Base-by-base conservation (phyloP, 2,797 vertebrate species). In the Megaceryle alcyon region DNA sequence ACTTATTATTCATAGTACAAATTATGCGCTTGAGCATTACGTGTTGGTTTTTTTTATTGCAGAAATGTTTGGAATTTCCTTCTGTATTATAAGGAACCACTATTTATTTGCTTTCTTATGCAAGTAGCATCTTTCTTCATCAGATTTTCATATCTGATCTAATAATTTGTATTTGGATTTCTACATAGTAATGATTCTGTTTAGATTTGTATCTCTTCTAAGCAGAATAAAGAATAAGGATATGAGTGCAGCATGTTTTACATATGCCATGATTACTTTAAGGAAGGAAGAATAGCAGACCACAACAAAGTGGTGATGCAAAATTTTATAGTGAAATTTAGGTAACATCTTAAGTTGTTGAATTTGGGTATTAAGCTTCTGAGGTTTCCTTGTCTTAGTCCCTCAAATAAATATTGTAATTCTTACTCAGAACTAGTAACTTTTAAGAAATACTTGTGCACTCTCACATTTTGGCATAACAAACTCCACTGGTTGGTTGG, bases 141-240 rank as follows among this genome's bases (percentile, higher is more conserved):
- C 49, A 63, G 46, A 91, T 88, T 90, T 96, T 79, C 85, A 22
- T 94, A 92, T 91, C 31, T 90, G 64, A 39, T 49, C 37, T 68
- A 84, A 71, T 64, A 82, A 94, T 79, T 84, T 93, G 10, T 69
- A 85, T 94, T 91, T 77, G 91, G 85, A 49, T 93, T 79, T 78
- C 86, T 60, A 86, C 39, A 80, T 79, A 83, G 87, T 81, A 79
- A 82, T 73, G 28, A 80, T 88, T 93, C 92, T 91, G 69, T 80
- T 71, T 66, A 94, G 49, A 71, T 79, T 88, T 91, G 25, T 83
- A 64, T 84, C 93, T 97, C 66, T 89, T 83, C 82, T 87, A 65
- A 92, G 35, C 29, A 75, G 75, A 87, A 80, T 75, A 80, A 86
- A 78, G 86, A 72, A 56, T 51, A 86, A 57, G 56, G 59, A 83